Percentiles rank a stretch among this genome's conserved stretches.
Evolutionary conservation across 2,888 invertebrate genomes (phyloP).

Genomic region (Ellobium chinense): DNA sequence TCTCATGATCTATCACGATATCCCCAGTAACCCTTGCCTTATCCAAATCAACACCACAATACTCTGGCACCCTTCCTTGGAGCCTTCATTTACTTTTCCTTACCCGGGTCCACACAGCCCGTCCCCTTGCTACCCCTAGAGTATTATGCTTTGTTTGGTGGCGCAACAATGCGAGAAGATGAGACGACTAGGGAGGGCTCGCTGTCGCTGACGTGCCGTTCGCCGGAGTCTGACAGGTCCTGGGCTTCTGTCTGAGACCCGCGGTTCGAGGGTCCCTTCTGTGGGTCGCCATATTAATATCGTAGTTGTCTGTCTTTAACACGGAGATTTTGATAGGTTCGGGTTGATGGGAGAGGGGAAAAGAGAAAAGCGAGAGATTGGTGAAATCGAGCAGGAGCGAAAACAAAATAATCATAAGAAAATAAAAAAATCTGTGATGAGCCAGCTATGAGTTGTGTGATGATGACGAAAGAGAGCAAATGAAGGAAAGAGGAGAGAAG

Average conservation of each 20-base stretch:
- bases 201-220: neutral
- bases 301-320: neutral
- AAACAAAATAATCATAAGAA: too few species aligned
- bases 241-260: neutral
- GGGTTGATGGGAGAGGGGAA: neutral
- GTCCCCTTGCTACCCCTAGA: neutral
- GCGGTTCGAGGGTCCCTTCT: neutral
- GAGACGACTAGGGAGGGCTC: neutral
- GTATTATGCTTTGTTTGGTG: neutral
- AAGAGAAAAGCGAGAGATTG: neutral
- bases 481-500: neutral
- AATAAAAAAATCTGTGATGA: neutral
- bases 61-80: neutral
- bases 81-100: neutral
- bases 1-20: too few species aligned
- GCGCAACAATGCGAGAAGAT: neutral
- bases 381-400: neutral
- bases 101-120: neutral
- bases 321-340: neutral
- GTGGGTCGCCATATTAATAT: neutral
- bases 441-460: neutral
- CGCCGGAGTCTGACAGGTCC: neutral
- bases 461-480: neutral
- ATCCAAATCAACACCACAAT: neutral
- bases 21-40: neutral